Evolutionary conservation across 1,140 invertebrate species (phyloP), one percentile per base, ranked within the genome.

Genomic region (Drosophila arizonae): DNA sequence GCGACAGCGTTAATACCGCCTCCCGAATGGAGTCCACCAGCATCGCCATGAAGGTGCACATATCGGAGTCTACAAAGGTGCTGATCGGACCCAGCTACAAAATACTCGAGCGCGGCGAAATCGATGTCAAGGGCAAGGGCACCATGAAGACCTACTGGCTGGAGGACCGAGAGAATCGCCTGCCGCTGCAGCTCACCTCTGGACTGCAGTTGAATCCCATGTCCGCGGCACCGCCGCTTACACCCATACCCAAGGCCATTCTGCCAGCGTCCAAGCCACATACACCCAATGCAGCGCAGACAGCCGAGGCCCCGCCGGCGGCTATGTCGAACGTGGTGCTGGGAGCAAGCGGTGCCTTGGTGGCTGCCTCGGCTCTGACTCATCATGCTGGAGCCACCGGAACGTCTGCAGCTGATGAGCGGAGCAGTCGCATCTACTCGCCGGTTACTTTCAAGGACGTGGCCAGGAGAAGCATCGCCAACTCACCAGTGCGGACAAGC

Each of bases 61-160:
- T 99, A 77, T 98, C 97, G 0, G 95, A 98, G 87, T 95, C 96
- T 1, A 98, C 97, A 0, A 95, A 94, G 80, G 94, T 96, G 75
- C 92, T 97, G 5, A 92, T 99, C 5, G 95, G 96, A 0, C 92
- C 94, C 0, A 94, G 93, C 0, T 99, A 98, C 90, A 94, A 94
- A 72, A 95, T 97, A 3, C 93, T 94, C 11, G 96, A 98, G 90
- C 93, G 97, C 17, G 96, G 95, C 10, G 95, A 96, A 91, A 96
- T 97, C 67, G 94, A 96, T 74, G 95, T 97, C 1, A 97, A 97
- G 92, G 96, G 96, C 43, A 97, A 97, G 94, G 96, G 96, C 33
- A 93, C 94, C 39, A 98, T 99, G 97, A 97, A 97, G 89, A 99
- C 98, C 0, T 99, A 97, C 90, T 99, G 97, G 97, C 90, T 98